A percentile compares a stretch with the other conserved stretches of the same genome.
phyloP scores from a whole-genome alignment of 2,888 invertebrate genomes.

The Papilio gigon region DNA sequence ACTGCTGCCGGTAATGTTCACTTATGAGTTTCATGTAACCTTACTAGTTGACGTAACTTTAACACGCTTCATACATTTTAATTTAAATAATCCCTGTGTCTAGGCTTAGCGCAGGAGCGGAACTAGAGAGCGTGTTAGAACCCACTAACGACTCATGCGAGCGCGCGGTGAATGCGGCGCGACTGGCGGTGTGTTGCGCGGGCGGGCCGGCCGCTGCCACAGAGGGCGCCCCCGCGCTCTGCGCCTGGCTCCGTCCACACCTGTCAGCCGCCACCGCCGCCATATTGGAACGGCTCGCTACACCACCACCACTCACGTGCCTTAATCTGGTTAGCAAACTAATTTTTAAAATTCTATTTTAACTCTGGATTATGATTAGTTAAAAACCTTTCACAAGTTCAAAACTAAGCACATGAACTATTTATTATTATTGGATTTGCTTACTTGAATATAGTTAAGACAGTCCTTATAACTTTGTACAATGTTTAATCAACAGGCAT shows the following conservation, averaged over 20 bases:
- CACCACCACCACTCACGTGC: slow-evolving; percentile 63
- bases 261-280: slow-evolving; percentile 64
- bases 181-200: slow-evolving; percentile 67
- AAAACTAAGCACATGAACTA: no score
- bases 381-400: neutral
- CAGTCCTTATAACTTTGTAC: no score
- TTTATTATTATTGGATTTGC: no score
- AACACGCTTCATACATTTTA: no score
- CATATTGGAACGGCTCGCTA: slow-evolving; percentile 63
- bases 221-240: slow-evolving; percentile 62
- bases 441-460: no score
- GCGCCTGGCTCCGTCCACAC: slow-evolving; percentile 69
- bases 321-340: slow-evolving; percentile 57
- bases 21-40: neutral
- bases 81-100: neutral
- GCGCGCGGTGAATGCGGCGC: slow-evolving; percentile 59
- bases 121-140: slow-evolving; percentile 63
- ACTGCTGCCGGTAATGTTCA: slow-evolving; percentile 81
- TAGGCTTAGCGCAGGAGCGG: slow-evolving; percentile 69
- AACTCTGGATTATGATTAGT: neutral
- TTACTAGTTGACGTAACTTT: no score
- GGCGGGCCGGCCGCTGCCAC: slow-evolving; percentile 50
- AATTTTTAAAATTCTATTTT: neutral
- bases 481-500: slow-evolving; percentile 77
- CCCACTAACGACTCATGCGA: slow-evolving; percentile 56